Evolutionary conservation across 2,113 vertebrate genomes (phyloP), one percentile per base, ranked within the genome.

Genomic region (Scopus umbretta): DNA sequence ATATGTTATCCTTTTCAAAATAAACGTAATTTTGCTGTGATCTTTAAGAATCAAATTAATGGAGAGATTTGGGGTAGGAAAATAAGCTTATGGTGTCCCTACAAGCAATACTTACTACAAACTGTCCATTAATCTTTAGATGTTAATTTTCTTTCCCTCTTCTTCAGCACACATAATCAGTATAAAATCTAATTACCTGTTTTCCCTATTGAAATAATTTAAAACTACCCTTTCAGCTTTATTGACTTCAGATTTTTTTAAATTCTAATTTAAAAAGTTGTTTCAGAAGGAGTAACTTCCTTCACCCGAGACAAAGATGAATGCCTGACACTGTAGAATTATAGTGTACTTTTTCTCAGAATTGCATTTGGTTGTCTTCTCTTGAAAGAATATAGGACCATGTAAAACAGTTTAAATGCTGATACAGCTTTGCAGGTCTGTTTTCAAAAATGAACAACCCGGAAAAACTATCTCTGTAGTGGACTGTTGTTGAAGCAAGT

Each of bases 31-130:
- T 97, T 91, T 97, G 82, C 88, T 88, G 74, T 94, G 94, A 90
- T 96, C 92, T 97, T 97, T 97, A 96, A 55, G 62, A 97, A 80
- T 95, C 87, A 80, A 95, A 36, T 97, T 94, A 97, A 88, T 93
- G 78, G 47, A 67, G 63, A 62, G 30, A 25, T 82, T 92, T 90
- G 13, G 53, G 38, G 26, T 80, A 34, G 78, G 58, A 74, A 93
- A 96, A 96, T 83, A 81, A 95, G 58, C 20, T 94, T 97, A 42
- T 80, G 47, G 72, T 96, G 36, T 91, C 78, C 93, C 92, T 96
- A 82, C 36, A 90, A 94, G 73, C 92, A 93, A 40, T 68, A 43
- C 79, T 83, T 72, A 66, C 71, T 94, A 65, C 66, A 94, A 86
- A 95, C 87, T 92, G 47, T 80, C 49, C 90, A 81, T 97, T 98